These are phyloP conservation scores for Helicolenus hilgendorfi DNA, from an alignment of 2,797 vertebrate species.

Conservation along the genomic window DNA sequence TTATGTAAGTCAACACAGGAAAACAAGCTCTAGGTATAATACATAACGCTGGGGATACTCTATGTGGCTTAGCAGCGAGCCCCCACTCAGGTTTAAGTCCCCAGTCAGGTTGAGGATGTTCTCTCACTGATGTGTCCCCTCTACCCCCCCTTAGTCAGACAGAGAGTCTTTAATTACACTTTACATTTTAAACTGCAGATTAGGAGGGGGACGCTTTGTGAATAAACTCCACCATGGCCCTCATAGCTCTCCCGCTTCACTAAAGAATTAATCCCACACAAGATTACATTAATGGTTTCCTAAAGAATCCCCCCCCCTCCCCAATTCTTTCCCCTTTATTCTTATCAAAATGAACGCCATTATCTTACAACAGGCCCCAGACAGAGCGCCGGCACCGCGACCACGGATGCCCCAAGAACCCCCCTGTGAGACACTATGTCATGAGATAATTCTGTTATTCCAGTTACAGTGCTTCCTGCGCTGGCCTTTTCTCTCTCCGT, in stretches of 20 bases:
- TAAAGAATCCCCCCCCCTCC: constrained; percentile 70
- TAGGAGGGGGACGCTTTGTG: constrained; percentile 79
- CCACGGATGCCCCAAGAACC: constrained; percentile 50
- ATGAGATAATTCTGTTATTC: constrained; percentile 84
- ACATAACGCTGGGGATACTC: constrained; percentile 48
- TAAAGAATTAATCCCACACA: constrained; percentile 87
- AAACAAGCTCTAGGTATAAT: constrained; percentile 4
- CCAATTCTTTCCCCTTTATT: constrained; percentile 53
- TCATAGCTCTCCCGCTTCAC: constrained; percentile 68
- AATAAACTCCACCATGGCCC: constrained; percentile 77
- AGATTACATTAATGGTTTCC: constrained; percentile 89
- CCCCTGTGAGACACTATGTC: constrained; percentile 60
- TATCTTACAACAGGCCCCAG: constrained; percentile 79
- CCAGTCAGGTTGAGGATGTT: constrained; percentile 63
- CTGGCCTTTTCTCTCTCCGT: constrained; percentile 42
- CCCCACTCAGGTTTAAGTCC: constrained; percentile 38
- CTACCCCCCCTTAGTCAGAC: constrained; percentile 34
- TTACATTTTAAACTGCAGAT: constrained; percentile 87
- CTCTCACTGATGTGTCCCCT: constrained; percentile 50
- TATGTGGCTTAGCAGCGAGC: constrained; percentile 47
- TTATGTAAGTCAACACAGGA: constrained; percentile 24
- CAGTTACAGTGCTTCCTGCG: constrained; percentile 60
- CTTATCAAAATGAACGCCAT: constrained; percentile 84
- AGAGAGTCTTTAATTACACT: constrained; percentile 87
- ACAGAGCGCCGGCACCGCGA: constrained; percentile 38